These are phyloP conservation scores for Sturnira hondurensis DNA, from an alignment of 2,113 vertebrate species.

Conservation along the genomic window DNA sequence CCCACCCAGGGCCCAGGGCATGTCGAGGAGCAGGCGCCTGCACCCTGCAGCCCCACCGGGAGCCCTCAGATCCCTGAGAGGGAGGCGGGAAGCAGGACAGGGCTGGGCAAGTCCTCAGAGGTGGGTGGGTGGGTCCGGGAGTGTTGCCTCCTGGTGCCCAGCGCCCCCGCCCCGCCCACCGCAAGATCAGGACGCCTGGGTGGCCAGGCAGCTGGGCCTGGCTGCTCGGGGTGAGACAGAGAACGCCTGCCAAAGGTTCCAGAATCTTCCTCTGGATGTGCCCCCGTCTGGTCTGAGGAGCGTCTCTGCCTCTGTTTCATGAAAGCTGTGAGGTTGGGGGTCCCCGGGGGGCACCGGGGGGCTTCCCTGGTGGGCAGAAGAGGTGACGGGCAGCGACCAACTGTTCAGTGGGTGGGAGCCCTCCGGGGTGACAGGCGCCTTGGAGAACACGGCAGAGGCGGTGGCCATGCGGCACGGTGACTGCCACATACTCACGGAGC, in stretches of 20 bases:
- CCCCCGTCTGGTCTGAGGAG: fast-evolving
- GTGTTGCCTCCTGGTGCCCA: fast-evolving
- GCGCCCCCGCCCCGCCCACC: fast-evolving
- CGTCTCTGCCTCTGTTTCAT: not conserved
- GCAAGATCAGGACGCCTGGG: not conserved
- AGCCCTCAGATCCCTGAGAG: not conserved
- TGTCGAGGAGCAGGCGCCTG: fast-evolving
- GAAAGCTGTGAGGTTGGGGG: not conserved
- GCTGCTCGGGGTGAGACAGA: fast-evolving
- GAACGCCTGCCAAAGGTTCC: fast-evolving
- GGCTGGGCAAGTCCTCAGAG: fast-evolving
- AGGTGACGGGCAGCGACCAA: fast-evolving
- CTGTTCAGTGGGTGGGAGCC: fast-evolving
- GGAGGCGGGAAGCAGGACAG: fast-evolving
- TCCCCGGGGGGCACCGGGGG: not conserved
- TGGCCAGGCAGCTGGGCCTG: fast-evolving
- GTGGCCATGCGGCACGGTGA: fast-evolving
- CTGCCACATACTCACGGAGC: fast-evolving
- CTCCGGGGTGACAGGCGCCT: fast-evolving
- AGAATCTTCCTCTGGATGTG: not conserved
- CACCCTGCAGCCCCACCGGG: fast-evolving
- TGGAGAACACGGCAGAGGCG: fast-evolving
- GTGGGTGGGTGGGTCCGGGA: fast-evolving
- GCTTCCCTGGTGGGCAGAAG: fast-evolving
- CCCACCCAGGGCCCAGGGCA: fast-evolving